Percentiles rank a stretch among this genome's conserved stretches.
Evolutionary conservation across 30 jellyfish, hydroid and myxozoan species (phyloP).

Genomic region (Aurelia sp.): DNA sequence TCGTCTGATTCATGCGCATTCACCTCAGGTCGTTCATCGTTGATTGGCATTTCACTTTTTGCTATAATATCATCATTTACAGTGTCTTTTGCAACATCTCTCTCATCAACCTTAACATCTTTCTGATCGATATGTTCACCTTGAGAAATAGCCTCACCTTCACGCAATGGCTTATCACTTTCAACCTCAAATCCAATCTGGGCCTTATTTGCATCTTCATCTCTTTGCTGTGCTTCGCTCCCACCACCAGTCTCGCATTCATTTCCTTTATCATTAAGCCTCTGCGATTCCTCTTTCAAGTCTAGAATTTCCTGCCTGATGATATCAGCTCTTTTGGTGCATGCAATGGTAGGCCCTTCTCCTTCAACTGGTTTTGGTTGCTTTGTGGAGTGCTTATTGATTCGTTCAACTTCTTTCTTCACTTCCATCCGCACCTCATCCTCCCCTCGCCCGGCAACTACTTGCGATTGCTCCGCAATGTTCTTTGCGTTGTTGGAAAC

Average conservation of each 20-base stretch:
- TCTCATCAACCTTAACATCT: slow-evolving; percentile 18
- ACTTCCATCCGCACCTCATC: slow-evolving; percentile 54
- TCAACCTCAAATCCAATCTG: neutral
- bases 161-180: neutral
- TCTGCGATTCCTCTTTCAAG: slow-evolving; percentile 64
- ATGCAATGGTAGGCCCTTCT: slow-evolving; percentile 39
- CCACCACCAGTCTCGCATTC: neutral
- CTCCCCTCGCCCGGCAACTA: slow-evolving; percentile 31
- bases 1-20: neutral
- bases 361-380: slow-evolving; percentile 61
- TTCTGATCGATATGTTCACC: neutral
- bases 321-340: slow-evolving; percentile 60
- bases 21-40: neutral
- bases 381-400: slow-evolving; percentile 63
- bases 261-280: slow-evolving; percentile 15
- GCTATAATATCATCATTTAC: neutral
- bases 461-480: slow-evolving; percentile 27
- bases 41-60: no score
- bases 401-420: slow-evolving; percentile 41
- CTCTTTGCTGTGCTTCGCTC: neutral
- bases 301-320: slow-evolving; percentile 54
- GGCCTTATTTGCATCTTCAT: neutral
- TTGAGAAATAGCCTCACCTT: neutral
- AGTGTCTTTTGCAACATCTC: neutral
- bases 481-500: neutral